Evolutionary conservation across 2,888 invertebrate genomes (phyloP).

Genomic region (Plagiodera versicolora): DNA sequence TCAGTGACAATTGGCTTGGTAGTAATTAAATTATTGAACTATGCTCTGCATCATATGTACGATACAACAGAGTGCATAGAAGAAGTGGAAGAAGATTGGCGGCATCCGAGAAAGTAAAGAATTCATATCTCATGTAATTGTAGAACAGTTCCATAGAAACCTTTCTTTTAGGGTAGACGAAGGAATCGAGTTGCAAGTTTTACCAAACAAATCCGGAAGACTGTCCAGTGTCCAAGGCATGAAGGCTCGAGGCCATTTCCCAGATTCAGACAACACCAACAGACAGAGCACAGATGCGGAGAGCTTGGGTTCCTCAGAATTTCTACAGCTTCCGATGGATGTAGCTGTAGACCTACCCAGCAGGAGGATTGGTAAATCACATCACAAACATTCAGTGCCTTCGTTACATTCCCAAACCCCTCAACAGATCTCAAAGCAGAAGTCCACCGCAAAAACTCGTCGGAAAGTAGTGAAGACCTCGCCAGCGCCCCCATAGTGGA

Average conservation of each 20-base stretch:
- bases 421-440: constrained; percentile 82
- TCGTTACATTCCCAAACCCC: background rate
- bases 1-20: constrained; percentile 80
- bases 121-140: background rate
- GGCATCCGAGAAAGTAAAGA: constrained; percentile 54
- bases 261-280: no score
- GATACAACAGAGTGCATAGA: constrained; percentile 86
- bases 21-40: constrained; percentile 83
- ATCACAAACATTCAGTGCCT: background rate
- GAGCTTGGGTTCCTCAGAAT: constrained; percentile 54
- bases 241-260: constrained; percentile 40
- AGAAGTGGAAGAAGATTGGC: constrained; percentile 51
- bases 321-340: constrained; percentile 42
- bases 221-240: constrained; percentile 26
- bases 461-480: constrained; percentile 75
- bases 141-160: background rate
- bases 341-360: constrained; percentile 39
- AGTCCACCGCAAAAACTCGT: constrained; percentile 89
- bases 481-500: constrained; percentile 62
- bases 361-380: constrained; percentile 49
- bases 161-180: constrained; percentile 66
- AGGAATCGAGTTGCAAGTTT: constrained; percentile 81
- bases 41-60: constrained; percentile 88
- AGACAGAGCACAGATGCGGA: constrained; percentile 52
- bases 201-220: constrained; percentile 50